A percentile compares a stretch with the other conserved stretches of the same genome.
Evolutionary conservation across 2,113 vertebrate genomes (phyloP).

Genomic region (Pachycephala philippinensis): DNA sequence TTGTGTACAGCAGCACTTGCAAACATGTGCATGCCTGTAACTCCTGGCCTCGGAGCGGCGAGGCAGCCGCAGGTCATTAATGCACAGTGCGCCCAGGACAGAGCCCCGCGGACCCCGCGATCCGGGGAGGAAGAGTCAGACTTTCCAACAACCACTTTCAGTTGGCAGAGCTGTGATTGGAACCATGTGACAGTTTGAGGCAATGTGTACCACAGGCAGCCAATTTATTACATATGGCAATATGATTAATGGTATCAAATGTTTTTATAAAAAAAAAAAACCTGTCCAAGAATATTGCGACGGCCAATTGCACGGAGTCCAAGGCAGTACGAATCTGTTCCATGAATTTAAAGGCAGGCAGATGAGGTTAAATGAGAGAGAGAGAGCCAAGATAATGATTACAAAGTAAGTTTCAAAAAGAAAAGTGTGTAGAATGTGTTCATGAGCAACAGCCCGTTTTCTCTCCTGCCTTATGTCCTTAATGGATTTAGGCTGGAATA

Average conservation of each 20-base stretch:
- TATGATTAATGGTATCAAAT: conserved; percentile 81
- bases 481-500: conserved; percentile 17
- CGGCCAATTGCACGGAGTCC: conserved; percentile 66
- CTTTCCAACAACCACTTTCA: conserved; percentile 73
- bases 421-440: conserved; percentile 51
- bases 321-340: conserved; percentile 70
- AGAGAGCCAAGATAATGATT: conserved; percentile 68
- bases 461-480: not conserved
- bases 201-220: conserved; percentile 69
- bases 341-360: conserved; percentile 71
- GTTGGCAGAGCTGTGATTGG: conserved; percentile 74
- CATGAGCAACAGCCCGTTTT: not conserved
- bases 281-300: conserved; percentile 31
- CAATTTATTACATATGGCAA: conserved; percentile 81
- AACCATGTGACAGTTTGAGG: conserved; percentile 78
- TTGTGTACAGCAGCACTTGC: not conserved
- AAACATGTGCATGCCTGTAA: not conserved
- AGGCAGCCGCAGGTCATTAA: conserved; percentile 52
- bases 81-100: not conserved
- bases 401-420: conserved; percentile 62
- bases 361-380: conserved; percentile 74
- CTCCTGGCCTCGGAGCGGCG: conserved; percentile 14
- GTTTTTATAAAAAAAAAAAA: not conserved
- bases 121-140: conserved; percentile 63
- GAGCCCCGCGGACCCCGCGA: not conserved